These are phyloP conservation scores for Melanerpes aurifrons DNA, from an alignment of 2,113 vertebrate species.

Conservation along the genomic window DNA sequence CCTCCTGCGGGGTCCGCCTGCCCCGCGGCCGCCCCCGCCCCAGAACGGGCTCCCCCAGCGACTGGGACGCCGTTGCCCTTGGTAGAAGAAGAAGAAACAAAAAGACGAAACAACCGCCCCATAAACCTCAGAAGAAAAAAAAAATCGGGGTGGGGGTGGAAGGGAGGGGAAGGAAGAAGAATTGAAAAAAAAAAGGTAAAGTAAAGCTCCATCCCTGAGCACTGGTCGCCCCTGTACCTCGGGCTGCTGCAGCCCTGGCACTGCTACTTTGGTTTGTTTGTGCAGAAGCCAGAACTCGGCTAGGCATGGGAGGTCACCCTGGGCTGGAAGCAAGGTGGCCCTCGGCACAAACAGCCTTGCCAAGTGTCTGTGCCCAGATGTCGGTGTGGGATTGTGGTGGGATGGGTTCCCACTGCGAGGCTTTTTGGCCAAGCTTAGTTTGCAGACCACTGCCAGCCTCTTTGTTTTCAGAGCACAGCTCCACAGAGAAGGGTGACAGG, in stretches of 20 bases:
- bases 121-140: not conserved
- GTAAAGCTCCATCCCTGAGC: not conserved
- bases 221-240: not conserved
- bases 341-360: not conserved
- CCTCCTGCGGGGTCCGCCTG: not conserved
- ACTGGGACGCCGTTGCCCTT: not conserved
- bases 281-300: not conserved
- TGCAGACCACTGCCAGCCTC: not conserved
- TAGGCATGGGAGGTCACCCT: not conserved
- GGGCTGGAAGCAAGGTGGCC: not conserved
- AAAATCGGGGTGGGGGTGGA: not conserved
- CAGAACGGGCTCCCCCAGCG: not conserved
- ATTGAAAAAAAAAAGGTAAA: not conserved
- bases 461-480: slow-evolving; percentile 19
- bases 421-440: not conserved
- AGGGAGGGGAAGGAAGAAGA: fast-evolving
- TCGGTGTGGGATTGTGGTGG: not conserved
- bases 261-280: not conserved
- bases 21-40: not conserved
- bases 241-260: not conserved
- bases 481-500: not conserved
- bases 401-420: fast-evolving
- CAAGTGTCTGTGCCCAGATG: not conserved
- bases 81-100: not conserved
- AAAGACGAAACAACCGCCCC: not conserved